Evolutionary conservation across 2,888 invertebrate genomes (phyloP).

Genomic region (Stictocephala bisonia): DNA sequence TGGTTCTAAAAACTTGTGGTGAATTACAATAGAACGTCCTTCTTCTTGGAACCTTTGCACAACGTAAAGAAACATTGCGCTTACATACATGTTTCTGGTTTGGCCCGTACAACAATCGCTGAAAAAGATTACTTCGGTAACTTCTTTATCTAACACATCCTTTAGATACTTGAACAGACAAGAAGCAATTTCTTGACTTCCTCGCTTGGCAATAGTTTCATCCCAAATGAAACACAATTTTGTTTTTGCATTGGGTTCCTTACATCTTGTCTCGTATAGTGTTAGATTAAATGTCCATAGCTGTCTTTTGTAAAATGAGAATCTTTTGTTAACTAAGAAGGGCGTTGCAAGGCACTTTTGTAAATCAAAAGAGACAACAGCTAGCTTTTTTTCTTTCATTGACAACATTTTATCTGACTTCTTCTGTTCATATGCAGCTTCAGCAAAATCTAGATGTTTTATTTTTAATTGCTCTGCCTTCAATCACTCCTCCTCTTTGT

Average conservation of each 20-base stretch:
- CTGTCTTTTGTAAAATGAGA: constrained; percentile 48
- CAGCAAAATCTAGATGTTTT: constrained; percentile 40
- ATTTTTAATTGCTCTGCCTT: constrained; percentile 7
- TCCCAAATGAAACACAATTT: constrained; percentile 17
- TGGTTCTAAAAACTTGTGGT: constrained; percentile 29
- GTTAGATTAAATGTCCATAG: constrained; percentile 45
- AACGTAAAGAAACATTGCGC: constrained; percentile 36
- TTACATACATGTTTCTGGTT: constrained; percentile 40
- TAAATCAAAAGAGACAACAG: constrained; percentile 44
- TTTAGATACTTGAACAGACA: constrained; percentile 1
- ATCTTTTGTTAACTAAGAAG: constrained; percentile 28
- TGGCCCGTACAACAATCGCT: constrained; percentile 45
- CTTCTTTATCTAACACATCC: constrained; percentile 2
- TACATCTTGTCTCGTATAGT: constrained; percentile 40
- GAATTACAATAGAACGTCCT: constrained; percentile 17
- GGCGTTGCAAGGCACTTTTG: constrained; percentile 47
- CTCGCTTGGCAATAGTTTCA: constrained; percentile 44
- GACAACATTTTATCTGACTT: too few relatives aligned
- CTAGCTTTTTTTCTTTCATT: too few relatives aligned
- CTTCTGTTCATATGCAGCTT: constrained; percentile 41
- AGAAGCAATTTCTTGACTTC: constrained; percentile 43
- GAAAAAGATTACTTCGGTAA: constrained; percentile 38
- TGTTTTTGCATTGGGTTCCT: constrained; percentile 26
- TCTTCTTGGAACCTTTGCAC: constrained; percentile 23
- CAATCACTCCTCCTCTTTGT: constrained; percentile 31